Percentiles rank a stretch among this genome's conserved stretches.
phyloP scores from a whole-genome alignment of 2,888 invertebrate species.

The Agonopterix heracliana region DNA sequence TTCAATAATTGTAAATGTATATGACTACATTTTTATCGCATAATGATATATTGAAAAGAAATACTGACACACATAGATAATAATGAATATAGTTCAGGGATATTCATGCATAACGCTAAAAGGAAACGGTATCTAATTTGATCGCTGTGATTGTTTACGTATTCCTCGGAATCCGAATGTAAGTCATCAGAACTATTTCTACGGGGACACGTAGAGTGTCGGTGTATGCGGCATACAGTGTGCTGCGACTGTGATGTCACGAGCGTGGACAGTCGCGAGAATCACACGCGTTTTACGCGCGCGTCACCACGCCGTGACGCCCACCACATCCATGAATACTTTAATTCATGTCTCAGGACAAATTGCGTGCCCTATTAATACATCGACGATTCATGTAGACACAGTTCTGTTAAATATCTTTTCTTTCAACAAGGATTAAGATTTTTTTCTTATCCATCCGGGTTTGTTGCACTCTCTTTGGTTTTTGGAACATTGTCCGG shows the following conservation, averaged over 20 bases:
- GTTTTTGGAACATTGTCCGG: not conserved
- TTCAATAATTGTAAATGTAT: not conserved
- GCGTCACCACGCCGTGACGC: constrained; percentile 20
- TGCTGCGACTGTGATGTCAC: constrained; percentile 1
- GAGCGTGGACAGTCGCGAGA: not conserved
- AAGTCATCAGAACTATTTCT: constrained; percentile 66
- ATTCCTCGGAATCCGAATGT: constrained; percentile 45
- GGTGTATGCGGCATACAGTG: constrained; percentile 20
- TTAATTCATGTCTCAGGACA: constrained; percentile 42
- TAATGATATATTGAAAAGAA: not conserved
- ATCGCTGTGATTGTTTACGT: constrained; percentile 47
- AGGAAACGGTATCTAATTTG: constrained; percentile 13
- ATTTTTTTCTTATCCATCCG: constrained; percentile 1
- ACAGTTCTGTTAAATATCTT: not conserved
- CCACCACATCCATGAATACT: constrained; percentile 35
- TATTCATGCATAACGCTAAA: constrained; percentile 1
- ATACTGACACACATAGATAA: constrained; percentile 8
- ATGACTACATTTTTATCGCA: not conserved
- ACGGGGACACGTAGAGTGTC: constrained; percentile 44
- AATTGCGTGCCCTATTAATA: constrained; percentile 43
- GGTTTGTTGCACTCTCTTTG: constrained; percentile 1
- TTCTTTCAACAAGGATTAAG: constrained; percentile 5
- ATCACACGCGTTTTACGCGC: constrained; percentile 3
- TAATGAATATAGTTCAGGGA: constrained; percentile 2
- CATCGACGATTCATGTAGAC: constrained; percentile 14